A percentile compares a stretch with the other conserved stretches of the same genome.
These are phyloP conservation scores for Epistrophe eligans DNA, from an alignment of 2,888 invertebrate species.

Conservation along the genomic window DNA sequence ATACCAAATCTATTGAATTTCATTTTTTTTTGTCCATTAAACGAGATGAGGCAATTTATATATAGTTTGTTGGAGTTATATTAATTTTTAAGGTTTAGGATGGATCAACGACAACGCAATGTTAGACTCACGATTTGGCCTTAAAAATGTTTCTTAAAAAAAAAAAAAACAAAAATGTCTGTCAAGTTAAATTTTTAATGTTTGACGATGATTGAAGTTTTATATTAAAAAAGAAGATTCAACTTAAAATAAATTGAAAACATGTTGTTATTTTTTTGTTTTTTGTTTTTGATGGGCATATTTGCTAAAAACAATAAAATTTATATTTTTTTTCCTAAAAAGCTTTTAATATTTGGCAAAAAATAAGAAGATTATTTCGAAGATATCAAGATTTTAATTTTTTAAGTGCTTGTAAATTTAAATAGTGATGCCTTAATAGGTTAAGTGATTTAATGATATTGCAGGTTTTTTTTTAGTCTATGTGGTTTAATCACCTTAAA, in stretches of 20 bases:
- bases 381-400: background rate
- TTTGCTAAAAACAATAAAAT: conserved; percentile 26
- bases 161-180: conserved; percentile 45
- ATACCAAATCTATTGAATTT: conserved; percentile 33
- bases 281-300: background rate
- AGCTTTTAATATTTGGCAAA: conserved; percentile 7
- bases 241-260: conserved; percentile 21
- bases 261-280: background rate
- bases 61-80: background rate
- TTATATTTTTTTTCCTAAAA: background rate
- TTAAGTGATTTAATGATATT: conserved; percentile 13
- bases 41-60: background rate
- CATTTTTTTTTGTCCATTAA: background rate
- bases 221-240: conserved; percentile 2
- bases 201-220: conserved; percentile 61
- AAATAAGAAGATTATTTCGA: background rate
- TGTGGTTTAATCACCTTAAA: background rate
- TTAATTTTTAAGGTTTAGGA: too few relatives aligned
- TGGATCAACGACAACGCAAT: conserved; percentile 1
- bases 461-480: background rate
- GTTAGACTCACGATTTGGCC: conserved; percentile 64
- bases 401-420: conserved; percentile 2
- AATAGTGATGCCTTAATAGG: conserved; percentile 14
- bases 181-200: conserved; percentile 22
- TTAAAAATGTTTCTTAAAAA: conserved; percentile 15